Evolutionary conservation across 2,113 vertebrate genomes (phyloP), one percentile per base, ranked within the genome.

Genomic region (Cromileptes altivelis): DNA sequence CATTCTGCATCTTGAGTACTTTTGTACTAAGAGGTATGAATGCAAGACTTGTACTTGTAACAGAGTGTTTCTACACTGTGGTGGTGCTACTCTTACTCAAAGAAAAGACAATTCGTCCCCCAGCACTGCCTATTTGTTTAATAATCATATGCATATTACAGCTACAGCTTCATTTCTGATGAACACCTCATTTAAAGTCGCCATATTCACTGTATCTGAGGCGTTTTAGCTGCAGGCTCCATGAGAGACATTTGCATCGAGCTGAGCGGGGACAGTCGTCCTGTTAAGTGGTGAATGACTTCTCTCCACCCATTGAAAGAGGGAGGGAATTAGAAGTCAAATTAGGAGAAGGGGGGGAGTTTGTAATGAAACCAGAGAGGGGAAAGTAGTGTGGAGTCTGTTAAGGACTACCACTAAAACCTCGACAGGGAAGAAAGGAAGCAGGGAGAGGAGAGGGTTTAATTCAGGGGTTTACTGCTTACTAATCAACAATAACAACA

Each of bases 281-380:
- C 10, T 30, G 19, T 17, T 6, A 14, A 52, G 56, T 49, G 23
- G 17, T 15, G 21, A 40, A 40, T 42, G 45, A 27, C 65, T 27
- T 50, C 25, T 52, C 65, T 52, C 65, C 65, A 52, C 18, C 67
- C 50, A 19, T 2, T 17, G 42, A 67, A 68, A 85, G 88, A 87
- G 88, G 90, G 90, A 88, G 91, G 91, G 89, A 80, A 71, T 62
- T 89, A 82, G 14, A 88, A 91, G 90, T 91, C 85, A 92, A 86
- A 91, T 88, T 83, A 73, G 81, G 60, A 42, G 17, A 47, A 76
- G 42, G 50, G 82, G 85, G 84, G 78, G 71, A 70, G 81, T 82
- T 42, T 72, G 25, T 64, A n/a, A 75, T 76, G 85, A 81, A 86
- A 85, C 57, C 53, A 58, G 49, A 56, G 72, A 60, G 79, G 78